These are phyloP conservation scores for Scaptomyza polygonia DNA, from an alignment of 2,888 invertebrate genomes.

Conservation along the genomic window DNA sequence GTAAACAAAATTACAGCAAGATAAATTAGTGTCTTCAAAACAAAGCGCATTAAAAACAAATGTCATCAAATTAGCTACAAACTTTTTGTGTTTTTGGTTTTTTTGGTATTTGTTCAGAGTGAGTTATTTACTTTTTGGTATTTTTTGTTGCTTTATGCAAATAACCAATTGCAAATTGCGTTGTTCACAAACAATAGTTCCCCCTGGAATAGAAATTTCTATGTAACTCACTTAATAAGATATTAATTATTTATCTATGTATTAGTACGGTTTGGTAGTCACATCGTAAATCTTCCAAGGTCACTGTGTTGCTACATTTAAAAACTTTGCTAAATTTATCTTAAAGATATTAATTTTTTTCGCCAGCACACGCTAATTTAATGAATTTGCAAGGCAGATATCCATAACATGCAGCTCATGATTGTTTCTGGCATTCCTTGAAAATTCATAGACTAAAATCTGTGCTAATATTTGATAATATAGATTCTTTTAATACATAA, in stretches of 20 bases:
- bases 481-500: not conserved
- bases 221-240: not conserved
- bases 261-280: constrained; percentile 15
- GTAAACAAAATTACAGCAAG: constrained; percentile 12
- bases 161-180: constrained; percentile 28
- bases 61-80: constrained; percentile 14
- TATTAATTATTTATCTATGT: constrained; percentile 5
- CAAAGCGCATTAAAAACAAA: constrained; percentile 19
- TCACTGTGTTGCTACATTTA: constrained; percentile 21
- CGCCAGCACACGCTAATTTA: constrained; percentile 43
- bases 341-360: constrained; percentile 11
- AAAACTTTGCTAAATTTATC: constrained; percentile 30
- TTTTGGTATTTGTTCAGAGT: constrained; percentile 13
- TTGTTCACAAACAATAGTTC: constrained; percentile 16
- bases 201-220: not conserved
- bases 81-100: constrained; percentile 10
- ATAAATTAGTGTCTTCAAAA: constrained; percentile 19
- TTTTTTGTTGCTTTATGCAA: constrained; percentile 31
- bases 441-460: too few species aligned
- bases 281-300: constrained; percentile 27
- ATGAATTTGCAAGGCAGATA: constrained; percentile 28
- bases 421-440: not conserved
- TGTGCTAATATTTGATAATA: too few species aligned
- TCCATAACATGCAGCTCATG: constrained; percentile 6
- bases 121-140: constrained; percentile 12